Conservation (phyloP, 2,888 invertebrate species). For the Disparrhopalites patrizii region DNA sequence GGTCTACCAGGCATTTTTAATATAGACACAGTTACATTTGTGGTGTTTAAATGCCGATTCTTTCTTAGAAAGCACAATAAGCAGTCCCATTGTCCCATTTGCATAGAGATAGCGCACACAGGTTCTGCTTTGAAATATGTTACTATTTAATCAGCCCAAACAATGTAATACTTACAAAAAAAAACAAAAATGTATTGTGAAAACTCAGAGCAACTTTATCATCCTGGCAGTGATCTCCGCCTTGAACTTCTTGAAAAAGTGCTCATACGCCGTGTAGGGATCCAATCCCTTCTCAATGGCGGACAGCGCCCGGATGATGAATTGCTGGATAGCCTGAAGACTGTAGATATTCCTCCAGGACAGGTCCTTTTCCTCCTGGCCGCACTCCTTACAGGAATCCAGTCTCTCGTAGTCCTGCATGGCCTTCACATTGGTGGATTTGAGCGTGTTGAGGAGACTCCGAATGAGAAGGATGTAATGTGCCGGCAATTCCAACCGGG, state of each 20-base stretch:
- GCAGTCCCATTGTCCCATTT: too few relatives aligned
- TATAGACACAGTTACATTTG: too few relatives aligned
- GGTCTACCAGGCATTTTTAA: too few relatives aligned
- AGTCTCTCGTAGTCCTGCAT: not conserved
- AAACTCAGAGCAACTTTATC: too few relatives aligned
- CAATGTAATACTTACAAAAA: too few relatives aligned
- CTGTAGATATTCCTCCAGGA: not conserved
- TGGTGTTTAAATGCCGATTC: too few relatives aligned
- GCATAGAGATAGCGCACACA: too few relatives aligned
- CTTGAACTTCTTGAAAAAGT: not conserved
- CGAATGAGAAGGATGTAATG: constrained; percentile 13
- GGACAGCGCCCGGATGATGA: not conserved
- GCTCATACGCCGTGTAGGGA: not conserved
- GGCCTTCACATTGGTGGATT: not conserved
- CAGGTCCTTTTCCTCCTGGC: not conserved
- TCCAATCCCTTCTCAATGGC: not conserved
- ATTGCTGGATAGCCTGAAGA: constrained; percentile 4
- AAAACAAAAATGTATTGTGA: too few relatives aligned
- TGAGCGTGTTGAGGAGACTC: constrained; percentile 2
- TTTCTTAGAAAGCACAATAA: too few relatives aligned
- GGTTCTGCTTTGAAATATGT: too few relatives aligned
- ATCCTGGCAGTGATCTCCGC: not conserved
- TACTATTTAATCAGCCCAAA: too few relatives aligned
- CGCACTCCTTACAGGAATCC: not conserved
- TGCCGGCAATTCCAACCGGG: not conserved